Percentiles rank a stretch among this genome's conserved stretches.
Conservation (phyloP, 2,888 invertebrate genomes). For the Apodemia duryi region DNA sequence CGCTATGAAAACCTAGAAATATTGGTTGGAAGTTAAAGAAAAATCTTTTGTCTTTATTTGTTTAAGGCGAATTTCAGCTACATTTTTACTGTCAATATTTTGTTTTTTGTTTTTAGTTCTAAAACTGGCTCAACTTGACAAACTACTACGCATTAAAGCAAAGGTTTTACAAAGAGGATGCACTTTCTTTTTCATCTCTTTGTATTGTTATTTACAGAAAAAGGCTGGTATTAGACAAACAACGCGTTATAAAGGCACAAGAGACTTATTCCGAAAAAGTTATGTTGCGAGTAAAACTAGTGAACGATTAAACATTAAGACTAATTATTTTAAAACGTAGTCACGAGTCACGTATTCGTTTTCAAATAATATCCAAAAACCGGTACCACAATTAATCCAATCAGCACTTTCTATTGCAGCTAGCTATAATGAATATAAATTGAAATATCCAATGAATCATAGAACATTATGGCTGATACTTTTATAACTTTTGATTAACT, state of each 20-base stretch:
- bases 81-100: too few relatives aligned
- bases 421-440: conserved; percentile 22
- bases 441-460: conserved; percentile 7
- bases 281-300: conserved; percentile 56
- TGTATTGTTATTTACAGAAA: too few relatives aligned
- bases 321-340: conserved; percentile 65
- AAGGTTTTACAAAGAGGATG: too few relatives aligned
- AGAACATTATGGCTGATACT: neutral
- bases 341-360: conserved; percentile 54
- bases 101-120: too few relatives aligned
- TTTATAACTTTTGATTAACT: neutral
- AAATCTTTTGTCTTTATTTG: too few relatives aligned
- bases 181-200: too few relatives aligned
- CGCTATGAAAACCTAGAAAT: too few relatives aligned
- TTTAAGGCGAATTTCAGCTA: too few relatives aligned
- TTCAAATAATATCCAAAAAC: conserved; percentile 36
- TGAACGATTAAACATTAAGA: conserved; percentile 49
- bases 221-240: neutral
- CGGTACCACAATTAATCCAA: conserved; percentile 35
- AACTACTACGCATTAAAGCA: too few relatives aligned
- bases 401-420: conserved; percentile 28
- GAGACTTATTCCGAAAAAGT: conserved; percentile 69
- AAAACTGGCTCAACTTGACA: too few relatives aligned
- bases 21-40: too few relatives aligned
- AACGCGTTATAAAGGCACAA: conserved; percentile 30